Evolutionary conservation across 2,113 vertebrate genomes (phyloP).

Genomic region (Odocoileus hemionus): DNA sequence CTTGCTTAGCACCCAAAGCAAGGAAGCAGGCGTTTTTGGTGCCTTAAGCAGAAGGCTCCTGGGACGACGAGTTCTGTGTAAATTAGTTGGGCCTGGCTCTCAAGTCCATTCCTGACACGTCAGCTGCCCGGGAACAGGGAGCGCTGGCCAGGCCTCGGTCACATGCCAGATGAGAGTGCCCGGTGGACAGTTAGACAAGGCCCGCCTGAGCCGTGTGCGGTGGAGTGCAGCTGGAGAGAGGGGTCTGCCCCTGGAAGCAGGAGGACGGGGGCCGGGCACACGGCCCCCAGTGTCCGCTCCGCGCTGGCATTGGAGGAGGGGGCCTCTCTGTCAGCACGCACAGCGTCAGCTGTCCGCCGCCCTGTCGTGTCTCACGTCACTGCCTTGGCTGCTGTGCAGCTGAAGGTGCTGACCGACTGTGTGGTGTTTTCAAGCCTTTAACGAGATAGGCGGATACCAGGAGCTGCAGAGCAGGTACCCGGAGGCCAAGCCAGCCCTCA

Average conservation of each 20-base stretch:
- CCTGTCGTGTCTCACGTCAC: neutral
- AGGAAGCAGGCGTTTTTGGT: neutral
- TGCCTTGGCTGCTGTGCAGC: neutral
- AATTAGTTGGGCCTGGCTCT: neutral
- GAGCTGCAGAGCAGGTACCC: conserved; percentile 77
- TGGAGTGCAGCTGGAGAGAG: neutral
- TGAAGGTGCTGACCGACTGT: neutral
- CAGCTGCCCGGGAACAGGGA: neutral
- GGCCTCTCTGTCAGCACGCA: neutral
- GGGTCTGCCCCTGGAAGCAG: neutral
- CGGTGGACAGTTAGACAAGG: neutral
- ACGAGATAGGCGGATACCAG: conserved; percentile 83
- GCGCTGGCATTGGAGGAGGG: neutral
- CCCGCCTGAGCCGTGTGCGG: neutral
- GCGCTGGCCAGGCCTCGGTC: neutral
- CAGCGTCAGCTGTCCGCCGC: neutral
- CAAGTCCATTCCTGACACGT: neutral
- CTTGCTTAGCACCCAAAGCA: neutral
- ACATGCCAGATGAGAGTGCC: neutral
- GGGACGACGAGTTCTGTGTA: neutral
- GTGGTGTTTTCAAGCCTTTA: conserved; percentile 79
- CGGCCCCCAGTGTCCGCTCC: neutral
- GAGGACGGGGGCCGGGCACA: too few relatives aligned
- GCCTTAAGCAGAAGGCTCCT: neutral
- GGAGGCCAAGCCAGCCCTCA: conserved; percentile 67